A percentile compares a stretch with the other conserved stretches of the same genome.
phyloP scores from a whole-genome alignment of 2,888 invertebrate genomes.

The Microplitis manilae region DNA sequence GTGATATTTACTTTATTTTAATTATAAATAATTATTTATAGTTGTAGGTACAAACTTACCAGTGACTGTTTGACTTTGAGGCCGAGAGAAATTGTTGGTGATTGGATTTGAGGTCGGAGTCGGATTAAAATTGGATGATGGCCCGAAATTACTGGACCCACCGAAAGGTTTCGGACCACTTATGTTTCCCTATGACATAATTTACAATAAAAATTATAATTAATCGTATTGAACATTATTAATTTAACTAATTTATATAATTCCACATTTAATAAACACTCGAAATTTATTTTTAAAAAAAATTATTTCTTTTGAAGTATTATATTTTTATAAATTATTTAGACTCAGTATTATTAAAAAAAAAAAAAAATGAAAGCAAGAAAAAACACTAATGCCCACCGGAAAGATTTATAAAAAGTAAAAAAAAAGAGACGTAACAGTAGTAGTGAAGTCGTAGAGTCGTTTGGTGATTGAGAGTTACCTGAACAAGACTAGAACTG shows the following conservation, averaged over 20 bases:
- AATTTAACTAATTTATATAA: not conserved
- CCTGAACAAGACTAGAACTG: conserved; percentile 68
- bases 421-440: conserved; percentile 29
- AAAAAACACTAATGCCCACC: conserved; percentile 10
- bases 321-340: not conserved
- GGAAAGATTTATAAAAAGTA: conserved; percentile 34
- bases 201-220: conserved; percentile 9
- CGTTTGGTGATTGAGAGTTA: conserved; percentile 61
- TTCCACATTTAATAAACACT: not conserved
- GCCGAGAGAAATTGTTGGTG: conserved; percentile 65
- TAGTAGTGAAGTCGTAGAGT: conserved; percentile 41
- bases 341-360: not conserved
- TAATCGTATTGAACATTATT: not conserved
- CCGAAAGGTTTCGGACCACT: conserved; percentile 68
- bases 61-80: conserved; percentile 67
- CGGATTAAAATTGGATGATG: conserved; percentile 57
- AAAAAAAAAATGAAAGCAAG: conserved; percentile 33
- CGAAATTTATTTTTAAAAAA: not conserved
- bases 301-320: not conserved
- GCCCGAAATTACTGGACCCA: conserved; percentile 60
- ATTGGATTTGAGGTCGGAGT: conserved; percentile 61
- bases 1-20: not conserved
- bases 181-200: conserved; percentile 59
- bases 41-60: conserved; percentile 60
- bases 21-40: conserved; percentile 7